Evolutionary conservation across 2,797 vertebrate species (phyloP).

Genomic region (Enteromius treurensis): DNA sequence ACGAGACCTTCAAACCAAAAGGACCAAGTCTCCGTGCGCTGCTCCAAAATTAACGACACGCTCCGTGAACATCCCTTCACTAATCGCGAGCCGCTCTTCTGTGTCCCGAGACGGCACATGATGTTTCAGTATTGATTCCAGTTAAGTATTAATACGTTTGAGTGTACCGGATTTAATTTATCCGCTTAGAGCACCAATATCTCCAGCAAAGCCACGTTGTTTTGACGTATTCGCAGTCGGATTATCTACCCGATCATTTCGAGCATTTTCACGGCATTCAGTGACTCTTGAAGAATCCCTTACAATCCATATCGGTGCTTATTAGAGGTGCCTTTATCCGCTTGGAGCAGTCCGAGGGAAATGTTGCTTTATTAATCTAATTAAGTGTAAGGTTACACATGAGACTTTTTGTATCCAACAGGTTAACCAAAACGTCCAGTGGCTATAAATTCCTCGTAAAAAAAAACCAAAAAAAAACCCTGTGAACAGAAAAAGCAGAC

Average conservation of each 20-base stretch:
- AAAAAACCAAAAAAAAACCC: background rate
- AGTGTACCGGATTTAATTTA: conserved; percentile 47
- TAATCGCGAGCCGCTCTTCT: conserved; percentile 15
- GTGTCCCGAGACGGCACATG: conserved; percentile 39
- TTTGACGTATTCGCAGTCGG: conserved; percentile 37
- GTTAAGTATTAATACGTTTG: conserved; percentile 43
- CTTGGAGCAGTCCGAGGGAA: background rate
- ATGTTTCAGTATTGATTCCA: conserved; percentile 41
- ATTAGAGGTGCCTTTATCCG: conserved; percentile 31
- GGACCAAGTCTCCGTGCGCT: background rate
- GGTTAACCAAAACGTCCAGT: conserved; percentile 16
- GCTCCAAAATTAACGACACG: conserved; percentile 6
- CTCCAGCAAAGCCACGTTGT: conserved; percentile 45
- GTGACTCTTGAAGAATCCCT: conserved; percentile 11
- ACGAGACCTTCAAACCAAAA: background rate
- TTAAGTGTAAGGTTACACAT: background rate
- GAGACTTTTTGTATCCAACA: conserved; percentile 25
- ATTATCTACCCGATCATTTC: conserved; percentile 43
- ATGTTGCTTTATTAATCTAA: background rate
- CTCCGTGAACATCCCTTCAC: background rate
- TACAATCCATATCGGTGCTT: conserved; percentile 33
- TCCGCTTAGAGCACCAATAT: conserved; percentile 43
- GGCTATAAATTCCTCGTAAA: background rate
- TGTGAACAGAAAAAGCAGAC: conserved; percentile 19
- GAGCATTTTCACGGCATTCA: conserved; percentile 21